A percentile compares a stretch with the other conserved stretches of the same genome.
Evolutionary conservation across 2,797 vertebrate genomes (phyloP).

Genomic region (Myoxocephalus aenaeus): DNA sequence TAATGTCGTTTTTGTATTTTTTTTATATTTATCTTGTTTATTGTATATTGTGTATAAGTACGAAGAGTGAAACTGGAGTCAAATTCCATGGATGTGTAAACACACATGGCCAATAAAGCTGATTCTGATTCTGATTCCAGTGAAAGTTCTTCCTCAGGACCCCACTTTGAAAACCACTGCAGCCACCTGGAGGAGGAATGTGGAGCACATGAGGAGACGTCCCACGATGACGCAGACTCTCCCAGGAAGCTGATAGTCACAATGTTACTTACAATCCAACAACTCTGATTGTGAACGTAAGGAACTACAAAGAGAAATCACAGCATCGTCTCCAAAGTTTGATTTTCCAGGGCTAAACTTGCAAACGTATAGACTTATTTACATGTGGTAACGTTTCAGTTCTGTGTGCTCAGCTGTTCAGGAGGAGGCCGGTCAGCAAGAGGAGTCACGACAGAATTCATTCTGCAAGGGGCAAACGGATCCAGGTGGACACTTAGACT

Average conservation of each 20-base stretch:
- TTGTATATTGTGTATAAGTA: too few relatives aligned
- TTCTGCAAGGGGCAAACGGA: slow-evolving; percentile 38
- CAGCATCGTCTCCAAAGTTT: background rate
- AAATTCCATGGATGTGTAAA: too few relatives aligned
- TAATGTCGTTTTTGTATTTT: too few relatives aligned
- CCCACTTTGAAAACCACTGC: too few relatives aligned
- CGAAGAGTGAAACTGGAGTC: too few relatives aligned
- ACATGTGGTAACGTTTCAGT: slow-evolving; percentile 12
- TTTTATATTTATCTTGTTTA: too few relatives aligned
- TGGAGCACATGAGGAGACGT: too few relatives aligned
- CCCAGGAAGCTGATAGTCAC: background rate
- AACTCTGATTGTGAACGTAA: background rate
- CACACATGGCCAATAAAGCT: too few relatives aligned
- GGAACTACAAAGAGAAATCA: background rate
- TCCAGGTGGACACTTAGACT: slow-evolving; percentile 55
- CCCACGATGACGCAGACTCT: too few relatives aligned
- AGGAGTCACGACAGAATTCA: slow-evolving; percentile 21
- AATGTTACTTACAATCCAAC: background rate
- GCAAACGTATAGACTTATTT: background rate
- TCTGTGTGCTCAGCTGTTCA: slow-evolving; percentile 47
- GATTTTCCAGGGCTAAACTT: background rate
- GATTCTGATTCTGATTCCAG: too few relatives aligned
- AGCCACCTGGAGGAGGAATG: too few relatives aligned
- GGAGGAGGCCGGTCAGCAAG: slow-evolving; percentile 25
- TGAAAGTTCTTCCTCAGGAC: too few relatives aligned